Base-by-base conservation (phyloP, 2,113 vertebrate species). In the Neogobius melanostomus region DNA sequence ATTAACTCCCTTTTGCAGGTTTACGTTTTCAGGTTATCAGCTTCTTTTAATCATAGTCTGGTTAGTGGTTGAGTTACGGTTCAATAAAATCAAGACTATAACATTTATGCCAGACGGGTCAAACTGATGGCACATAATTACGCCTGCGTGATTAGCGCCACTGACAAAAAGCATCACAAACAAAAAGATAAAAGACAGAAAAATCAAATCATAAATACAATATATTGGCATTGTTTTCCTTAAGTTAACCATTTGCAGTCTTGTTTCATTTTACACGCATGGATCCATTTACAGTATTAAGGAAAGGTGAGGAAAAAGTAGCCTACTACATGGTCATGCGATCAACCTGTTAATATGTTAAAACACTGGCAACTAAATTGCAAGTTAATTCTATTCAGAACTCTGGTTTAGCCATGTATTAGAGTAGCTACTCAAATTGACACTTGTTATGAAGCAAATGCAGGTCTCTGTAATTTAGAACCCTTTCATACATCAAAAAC, bases 1-100 rank as follows among this genome's bases (percentile, higher is more conserved):
- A 84, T 69, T 76, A 73, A 79, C 74, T 56, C 82, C 64, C 74
- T 89, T 92, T 93, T 92, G 89, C 91, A 92, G 91, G 86, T 87
- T 90, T 68, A 91, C 77, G 85, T 92, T 90, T 92, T 81, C 86
- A 91, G 90, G 89, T 89, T 90, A 71, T 80, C 54, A 60, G 52
- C 74, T 21, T 71, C 48, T 47, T 68, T 68, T 72, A 71, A 48
- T 49, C 69, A 64, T 54, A n/a, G 49, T 51, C 11, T 51, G 77
- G 21, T 50, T 69, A 66, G 71, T 59, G 64, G 59, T 76, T 56
- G 68, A 36, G n/a, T 51, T 69, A 85, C 68, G n/a, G 52, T 53
- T 17, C 11, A 11, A 59, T 36, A 6, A 75, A 79, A 80, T 63
- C 49, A 77, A 52, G 57, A 74, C 64, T 46, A 21, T 54, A 84